phyloP scores from a whole-genome alignment of 2,888 invertebrate species.

The Cynaeus angustus region DNA sequence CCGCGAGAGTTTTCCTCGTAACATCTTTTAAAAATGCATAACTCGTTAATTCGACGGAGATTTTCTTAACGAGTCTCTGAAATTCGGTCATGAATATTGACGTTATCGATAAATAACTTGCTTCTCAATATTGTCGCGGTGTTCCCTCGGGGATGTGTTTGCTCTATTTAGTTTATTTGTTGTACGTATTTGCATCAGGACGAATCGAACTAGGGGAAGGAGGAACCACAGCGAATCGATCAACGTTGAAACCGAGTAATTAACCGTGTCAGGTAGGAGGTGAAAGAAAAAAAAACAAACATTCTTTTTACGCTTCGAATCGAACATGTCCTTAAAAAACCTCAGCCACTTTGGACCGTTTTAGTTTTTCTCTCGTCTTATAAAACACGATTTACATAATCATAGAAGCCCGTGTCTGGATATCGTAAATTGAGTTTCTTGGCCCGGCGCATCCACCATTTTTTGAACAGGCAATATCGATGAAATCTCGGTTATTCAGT shows the following conservation, averaged over 20 bases:
- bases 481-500: no score
- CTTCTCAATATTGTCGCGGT: constrained; percentile 27
- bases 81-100: constrained; percentile 8
- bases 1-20: constrained; percentile 28
- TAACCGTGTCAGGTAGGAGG: neutral
- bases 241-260: neutral
- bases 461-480: neutral
- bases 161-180: constrained; percentile 43
- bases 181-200: constrained; percentile 40
- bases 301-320: neutral
- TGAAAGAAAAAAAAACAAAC: neutral
- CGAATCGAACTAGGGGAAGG: constrained; percentile 13
- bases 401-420: neutral
- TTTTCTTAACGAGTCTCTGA: constrained; percentile 20
- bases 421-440: neutral
- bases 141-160: constrained; percentile 29
- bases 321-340: no score
- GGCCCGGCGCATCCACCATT: constrained; percentile 10
- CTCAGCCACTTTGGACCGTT: neutral
- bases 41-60: constrained; percentile 15
- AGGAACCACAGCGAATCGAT: constrained; percentile 31
- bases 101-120: neutral
- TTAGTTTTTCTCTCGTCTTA: neutral
- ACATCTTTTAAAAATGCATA: constrained; percentile 38
- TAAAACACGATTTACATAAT: neutral